A percentile compares a stretch with the other conserved stretches of the same genome.
phyloP scores from a whole-genome alignment of 92 coral and sea anemone genomes.

The Zoanthus sociatus region DNA sequence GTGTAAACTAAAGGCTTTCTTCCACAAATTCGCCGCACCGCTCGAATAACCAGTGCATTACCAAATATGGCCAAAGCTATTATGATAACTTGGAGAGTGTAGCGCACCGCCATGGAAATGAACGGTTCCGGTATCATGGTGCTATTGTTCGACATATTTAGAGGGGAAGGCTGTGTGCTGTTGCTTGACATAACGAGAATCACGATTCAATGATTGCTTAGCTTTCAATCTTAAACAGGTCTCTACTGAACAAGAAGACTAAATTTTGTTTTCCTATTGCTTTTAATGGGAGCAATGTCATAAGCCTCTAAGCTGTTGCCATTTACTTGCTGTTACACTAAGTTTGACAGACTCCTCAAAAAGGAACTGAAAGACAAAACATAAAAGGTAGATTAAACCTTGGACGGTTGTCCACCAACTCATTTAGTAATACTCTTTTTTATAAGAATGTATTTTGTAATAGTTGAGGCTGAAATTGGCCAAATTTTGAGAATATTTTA shows the following conservation, averaged over 20 bases:
- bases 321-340: too few species aligned
- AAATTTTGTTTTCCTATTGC: background rate
- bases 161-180: background rate
- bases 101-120: constrained; percentile 7
- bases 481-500: too few species aligned
- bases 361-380: too few species aligned
- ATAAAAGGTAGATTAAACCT: too few species aligned
- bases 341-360: too few species aligned
- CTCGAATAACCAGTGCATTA: constrained; percentile 30
- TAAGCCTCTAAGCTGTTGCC: too few species aligned
- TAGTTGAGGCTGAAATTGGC: too few species aligned
- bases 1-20: constrained; percentile 22
- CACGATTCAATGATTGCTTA: background rate
- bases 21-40: constrained; percentile 31
- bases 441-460: too few species aligned
- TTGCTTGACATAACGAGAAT: background rate
- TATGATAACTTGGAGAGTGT: constrained; percentile 9
- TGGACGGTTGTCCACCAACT: too few species aligned
- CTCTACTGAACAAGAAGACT: background rate
- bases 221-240: background rate
- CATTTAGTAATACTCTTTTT: too few species aligned
- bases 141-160: too few species aligned
- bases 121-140: background rate
- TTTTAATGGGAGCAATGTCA: background rate
- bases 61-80: constrained; percentile 12